Conservation (phyloP, 1,140 invertebrate genomes). For the Bombus sylvicola region DNA sequence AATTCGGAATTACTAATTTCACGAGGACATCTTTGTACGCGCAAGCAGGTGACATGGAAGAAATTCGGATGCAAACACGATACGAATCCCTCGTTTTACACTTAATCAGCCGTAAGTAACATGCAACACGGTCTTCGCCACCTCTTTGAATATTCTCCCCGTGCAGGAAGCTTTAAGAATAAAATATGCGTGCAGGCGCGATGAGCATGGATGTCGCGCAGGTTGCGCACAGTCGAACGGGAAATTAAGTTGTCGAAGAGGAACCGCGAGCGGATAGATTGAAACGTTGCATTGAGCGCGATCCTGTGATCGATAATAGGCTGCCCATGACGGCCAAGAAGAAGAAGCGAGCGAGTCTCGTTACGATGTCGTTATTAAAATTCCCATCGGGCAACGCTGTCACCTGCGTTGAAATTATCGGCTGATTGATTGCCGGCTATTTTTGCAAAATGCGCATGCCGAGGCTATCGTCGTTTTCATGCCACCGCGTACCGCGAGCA, state of each 20-base stretch:
- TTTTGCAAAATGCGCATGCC: neutral
- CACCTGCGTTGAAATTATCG: slow-evolving; percentile 13
- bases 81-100: neutral
- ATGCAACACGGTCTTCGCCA: no score
- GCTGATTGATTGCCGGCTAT: slow-evolving; percentile 2
- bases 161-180: neutral
- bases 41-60: neutral
- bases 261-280: neutral
- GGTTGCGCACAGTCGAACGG: neutral
- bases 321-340: neutral
- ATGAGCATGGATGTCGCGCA: neutral
- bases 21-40: neutral
- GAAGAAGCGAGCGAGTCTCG: neutral
- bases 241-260: slow-evolving; percentile 16
- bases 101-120: neutral
- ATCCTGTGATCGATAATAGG: slow-evolving; percentile 17
- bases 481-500: neutral
- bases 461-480: neutral
- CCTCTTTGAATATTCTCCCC: neutral
- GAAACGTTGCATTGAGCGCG: neutral
- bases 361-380: slow-evolving; percentile 22
- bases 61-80: neutral
- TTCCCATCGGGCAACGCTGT: neutral
- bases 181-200: neutral
- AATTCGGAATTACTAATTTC: neutral